phyloP scores from a whole-genome alignment of 1,140 invertebrate genomes.

The Druon quercuslanigerum region DNA sequence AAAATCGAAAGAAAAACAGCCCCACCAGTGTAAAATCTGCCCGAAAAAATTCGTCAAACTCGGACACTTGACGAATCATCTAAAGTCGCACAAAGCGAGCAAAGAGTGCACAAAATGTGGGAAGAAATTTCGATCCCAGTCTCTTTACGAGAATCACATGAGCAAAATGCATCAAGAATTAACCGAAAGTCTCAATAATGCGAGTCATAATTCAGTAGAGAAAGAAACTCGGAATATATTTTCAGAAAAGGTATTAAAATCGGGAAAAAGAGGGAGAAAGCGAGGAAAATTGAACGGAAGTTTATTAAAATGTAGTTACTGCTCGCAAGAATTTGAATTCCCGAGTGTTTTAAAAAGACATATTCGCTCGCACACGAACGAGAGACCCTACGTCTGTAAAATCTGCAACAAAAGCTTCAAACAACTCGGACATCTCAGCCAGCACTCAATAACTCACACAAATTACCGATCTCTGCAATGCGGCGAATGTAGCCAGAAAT shows the following conservation, averaged over 20 bases:
- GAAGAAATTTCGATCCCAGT: conserved; percentile 54
- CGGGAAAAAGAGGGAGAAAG: background rate
- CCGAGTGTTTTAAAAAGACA: conserved; percentile 80
- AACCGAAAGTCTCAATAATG: background rate
- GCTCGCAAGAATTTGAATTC: conserved; percentile 63
- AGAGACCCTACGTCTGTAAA: conserved; percentile 71
- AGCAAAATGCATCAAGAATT: conserved; percentile 45
- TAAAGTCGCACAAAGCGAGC: conserved; percentile 49
- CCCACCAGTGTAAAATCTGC: conserved; percentile 58
- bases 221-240: background rate
- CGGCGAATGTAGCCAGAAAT: conserved; percentile 53
- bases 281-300: conserved; percentile 27
- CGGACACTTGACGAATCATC: conserved; percentile 59
- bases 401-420: conserved; percentile 71
- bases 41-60: conserved; percentile 58
- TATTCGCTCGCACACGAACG: conserved; percentile 83
- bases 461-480: conserved; percentile 69
- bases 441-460: conserved; percentile 76
- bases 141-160: conserved; percentile 56
- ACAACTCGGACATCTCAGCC: conserved; percentile 76
- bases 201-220: conserved; percentile 23
- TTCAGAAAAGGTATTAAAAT: background rate
- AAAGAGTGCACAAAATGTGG: conserved; percentile 54
- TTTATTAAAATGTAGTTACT: conserved; percentile 53
- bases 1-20: conserved; percentile 35